These are phyloP conservation scores for Anhinga rufa DNA, from an alignment of 2,113 vertebrate genomes.

Conservation along the genomic window DNA sequence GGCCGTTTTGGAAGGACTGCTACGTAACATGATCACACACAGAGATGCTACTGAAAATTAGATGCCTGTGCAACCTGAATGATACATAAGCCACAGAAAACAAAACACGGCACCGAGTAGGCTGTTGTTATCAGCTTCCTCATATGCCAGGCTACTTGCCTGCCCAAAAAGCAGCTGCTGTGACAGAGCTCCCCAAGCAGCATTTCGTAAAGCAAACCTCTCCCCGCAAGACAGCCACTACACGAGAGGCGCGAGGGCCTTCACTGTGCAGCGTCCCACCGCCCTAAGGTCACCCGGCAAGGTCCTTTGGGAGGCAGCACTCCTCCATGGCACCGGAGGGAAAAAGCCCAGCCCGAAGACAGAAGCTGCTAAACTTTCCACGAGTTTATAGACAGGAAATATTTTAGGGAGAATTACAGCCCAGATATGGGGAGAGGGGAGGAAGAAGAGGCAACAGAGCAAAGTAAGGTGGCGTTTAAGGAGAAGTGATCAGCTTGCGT, in stretches of 20 bases:
- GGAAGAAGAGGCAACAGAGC: background rate
- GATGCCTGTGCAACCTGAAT: background rate
- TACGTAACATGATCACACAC: background rate
- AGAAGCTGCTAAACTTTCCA: background rate
- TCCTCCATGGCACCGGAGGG: accelerated
- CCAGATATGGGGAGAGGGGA: background rate
- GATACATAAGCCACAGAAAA: background rate
- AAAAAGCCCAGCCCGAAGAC: background rate
- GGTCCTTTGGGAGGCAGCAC: background rate
- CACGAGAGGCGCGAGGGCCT: background rate
- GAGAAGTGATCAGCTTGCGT: background rate
- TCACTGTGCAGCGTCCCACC: background rate
- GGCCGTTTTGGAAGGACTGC: background rate
- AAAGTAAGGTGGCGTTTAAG: background rate
- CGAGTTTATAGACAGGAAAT: background rate
- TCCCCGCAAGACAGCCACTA: background rate
- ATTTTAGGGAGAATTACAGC: background rate
- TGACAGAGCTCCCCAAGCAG: background rate
- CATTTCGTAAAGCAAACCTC: background rate
- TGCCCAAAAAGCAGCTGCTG: background rate
- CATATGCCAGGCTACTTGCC: background rate
- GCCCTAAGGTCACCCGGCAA: background rate
- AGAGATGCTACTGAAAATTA: background rate
- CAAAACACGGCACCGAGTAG: background rate
- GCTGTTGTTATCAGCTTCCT: background rate